Conservation (phyloP, 2,113 vertebrate genomes). For the Cygnus atratus region DNA sequence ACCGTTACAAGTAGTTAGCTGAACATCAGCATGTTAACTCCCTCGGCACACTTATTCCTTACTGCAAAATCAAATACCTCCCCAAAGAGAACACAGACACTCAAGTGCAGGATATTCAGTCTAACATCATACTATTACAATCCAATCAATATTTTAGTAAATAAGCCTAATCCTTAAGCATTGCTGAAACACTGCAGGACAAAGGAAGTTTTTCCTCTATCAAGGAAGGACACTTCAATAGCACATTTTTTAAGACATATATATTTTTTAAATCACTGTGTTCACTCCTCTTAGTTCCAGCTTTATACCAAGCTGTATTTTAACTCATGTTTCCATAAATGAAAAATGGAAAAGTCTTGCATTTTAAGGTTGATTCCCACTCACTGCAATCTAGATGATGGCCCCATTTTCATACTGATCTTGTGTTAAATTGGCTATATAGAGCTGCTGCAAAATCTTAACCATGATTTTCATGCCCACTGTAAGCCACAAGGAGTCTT, state of each 20-base stretch:
- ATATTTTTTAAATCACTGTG: background rate
- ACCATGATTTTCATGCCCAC: background rate
- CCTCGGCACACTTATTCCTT: background rate
- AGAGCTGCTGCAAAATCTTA: constrained; percentile 6
- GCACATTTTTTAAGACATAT: background rate
- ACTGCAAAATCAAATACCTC: background rate
- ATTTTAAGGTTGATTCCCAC: background rate
- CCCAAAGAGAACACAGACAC: background rate
- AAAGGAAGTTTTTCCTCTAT: background rate
- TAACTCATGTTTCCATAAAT: background rate
- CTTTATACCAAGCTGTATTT: background rate
- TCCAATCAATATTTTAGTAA: background rate
- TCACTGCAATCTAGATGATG: background rate
- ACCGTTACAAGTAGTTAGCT: background rate
- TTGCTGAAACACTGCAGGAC: background rate
- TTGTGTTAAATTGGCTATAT: constrained; percentile 12
- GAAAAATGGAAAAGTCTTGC: background rate
- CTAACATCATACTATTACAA: background rate
- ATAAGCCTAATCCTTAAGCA: background rate
- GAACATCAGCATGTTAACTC: background rate
- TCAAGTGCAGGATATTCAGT: background rate
- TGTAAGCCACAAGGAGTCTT: background rate
- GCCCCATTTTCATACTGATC: background rate
- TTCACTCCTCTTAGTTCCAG: background rate
- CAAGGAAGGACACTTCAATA: background rate